Percentiles rank a stretch among this genome's conserved stretches.
These are phyloP conservation scores for Masticophis lateralis DNA, from an alignment of 2,797 vertebrate genomes.

Conservation along the genomic window DNA sequence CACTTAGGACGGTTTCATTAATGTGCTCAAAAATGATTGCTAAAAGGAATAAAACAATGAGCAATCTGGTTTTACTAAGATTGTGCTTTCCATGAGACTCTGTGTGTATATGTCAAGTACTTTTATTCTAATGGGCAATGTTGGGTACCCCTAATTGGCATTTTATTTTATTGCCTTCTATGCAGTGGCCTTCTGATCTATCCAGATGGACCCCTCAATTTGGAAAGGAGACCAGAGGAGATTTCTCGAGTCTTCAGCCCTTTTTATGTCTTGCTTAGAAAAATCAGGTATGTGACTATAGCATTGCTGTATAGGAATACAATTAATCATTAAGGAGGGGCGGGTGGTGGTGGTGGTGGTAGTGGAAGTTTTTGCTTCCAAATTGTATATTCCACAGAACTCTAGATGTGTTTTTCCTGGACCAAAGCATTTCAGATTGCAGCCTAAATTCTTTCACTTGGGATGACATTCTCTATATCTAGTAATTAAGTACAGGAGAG, in stretches of 20 bases:
- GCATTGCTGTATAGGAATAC: not conserved
- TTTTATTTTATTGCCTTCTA: not conserved
- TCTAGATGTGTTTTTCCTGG: not conserved
- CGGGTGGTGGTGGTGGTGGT: no score
- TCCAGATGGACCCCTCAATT: conserved; percentile 72
- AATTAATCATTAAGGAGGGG: not conserved
- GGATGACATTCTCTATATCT: not conserved
- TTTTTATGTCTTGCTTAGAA: conserved; percentile 69
- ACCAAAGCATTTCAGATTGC: not conserved
- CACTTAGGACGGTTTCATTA: not conserved
- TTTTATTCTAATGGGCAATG: not conserved
- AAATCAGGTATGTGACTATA: conserved; percentile 63
- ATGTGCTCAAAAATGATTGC: not conserved
- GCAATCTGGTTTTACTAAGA: not conserved
- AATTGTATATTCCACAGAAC: not conserved
- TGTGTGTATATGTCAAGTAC: not conserved
- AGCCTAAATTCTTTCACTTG: not conserved
- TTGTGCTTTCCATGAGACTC: not conserved
- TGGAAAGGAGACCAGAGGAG: conserved; percentile 65
- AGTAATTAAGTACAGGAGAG: not conserved
- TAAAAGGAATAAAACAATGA: not conserved
- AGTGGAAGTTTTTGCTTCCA: not conserved
- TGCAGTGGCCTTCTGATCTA: conserved; percentile 73
- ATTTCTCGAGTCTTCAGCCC: conserved; percentile 74
- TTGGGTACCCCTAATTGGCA: not conserved